A percentile compares a stretch with the other conserved stretches of the same genome.
These are phyloP conservation scores for Nothocercus nigrocapillus DNA, from an alignment of 2,113 vertebrate species.

Conservation along the genomic window DNA sequence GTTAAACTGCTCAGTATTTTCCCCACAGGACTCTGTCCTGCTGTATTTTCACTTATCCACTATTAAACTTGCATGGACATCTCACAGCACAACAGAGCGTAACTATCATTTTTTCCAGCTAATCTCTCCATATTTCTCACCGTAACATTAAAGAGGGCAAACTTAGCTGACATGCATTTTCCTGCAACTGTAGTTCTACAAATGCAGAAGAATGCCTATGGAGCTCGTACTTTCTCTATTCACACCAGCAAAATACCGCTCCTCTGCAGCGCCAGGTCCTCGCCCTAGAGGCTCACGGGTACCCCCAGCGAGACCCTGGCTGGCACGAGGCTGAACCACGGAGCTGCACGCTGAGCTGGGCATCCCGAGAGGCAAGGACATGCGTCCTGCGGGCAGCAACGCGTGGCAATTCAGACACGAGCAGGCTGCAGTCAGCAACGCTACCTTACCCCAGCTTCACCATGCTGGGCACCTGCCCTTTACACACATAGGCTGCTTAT, in stretches of 20 bases:
- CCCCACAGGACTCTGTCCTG: fast-evolving
- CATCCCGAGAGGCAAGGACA: fast-evolving
- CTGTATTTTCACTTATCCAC: fast-evolving
- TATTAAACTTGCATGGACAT: not conserved
- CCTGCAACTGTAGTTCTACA: no score
- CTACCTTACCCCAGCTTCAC: fast-evolving
- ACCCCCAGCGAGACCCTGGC: no score
- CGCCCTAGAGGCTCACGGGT: fast-evolving
- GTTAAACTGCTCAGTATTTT: not conserved
- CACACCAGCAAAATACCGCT: fast-evolving
- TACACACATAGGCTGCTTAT: fast-evolving
- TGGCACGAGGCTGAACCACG: no score
- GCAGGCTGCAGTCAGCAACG: not conserved
- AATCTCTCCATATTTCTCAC: not conserved
- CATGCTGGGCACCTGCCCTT: fast-evolving
- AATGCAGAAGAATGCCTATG: not conserved
- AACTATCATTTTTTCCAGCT: not conserved
- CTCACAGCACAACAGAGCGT: not conserved
- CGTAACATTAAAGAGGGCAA: not conserved
- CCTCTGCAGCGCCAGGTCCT: not conserved
- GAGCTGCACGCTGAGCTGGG: no score
- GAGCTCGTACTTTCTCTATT: fast-evolving
- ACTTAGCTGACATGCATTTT: not conserved
- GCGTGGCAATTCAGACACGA: fast-evolving
- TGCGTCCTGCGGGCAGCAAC: fast-evolving